Evolutionary conservation across 2,888 invertebrate species (phyloP), one percentile per base, ranked within the genome.

Genomic region (Cerastoderma edule): DNA sequence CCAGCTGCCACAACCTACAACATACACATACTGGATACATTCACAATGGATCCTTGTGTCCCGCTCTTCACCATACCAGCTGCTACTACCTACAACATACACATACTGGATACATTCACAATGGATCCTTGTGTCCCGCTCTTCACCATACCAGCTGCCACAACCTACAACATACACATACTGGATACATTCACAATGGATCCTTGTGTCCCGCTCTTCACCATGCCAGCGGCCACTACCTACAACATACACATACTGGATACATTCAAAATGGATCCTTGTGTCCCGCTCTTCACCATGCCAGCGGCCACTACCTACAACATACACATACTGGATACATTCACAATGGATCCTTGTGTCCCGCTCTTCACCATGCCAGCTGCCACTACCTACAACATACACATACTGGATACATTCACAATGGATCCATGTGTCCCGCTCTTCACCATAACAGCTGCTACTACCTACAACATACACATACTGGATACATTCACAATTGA

Each of bases 181-280:
- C n/a, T n/a, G n/a, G n/a, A n/a, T n/a, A n/a, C n/a, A n/a, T n/a
- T n/a, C n/a, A n/a, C n/a, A n/a, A n/a, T n/a, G n/a, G n/a, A 94
- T 33, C 98, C 97, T 72, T 95, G 95, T 54, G 93, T 93, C 86
- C 96, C 95, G 67, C 95, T 94, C 46, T 94, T 94, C 50, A 96
- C 94, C 94, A 98, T 95, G 89, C 95, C 95, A 80, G 94, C 95
- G 19, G 96, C 95, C 57, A 97, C 95, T 30, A 96, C 94, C 94
- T 98, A 75, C 6, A 70, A 65, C 48, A 4, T 48, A 67, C n/a
- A n/a, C n/a, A n/a, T n/a, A n/a, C n/a, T n/a, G n/a, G n/a, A n/a
- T n/a, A n/a, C n/a, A n/a, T n/a, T n/a, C n/a, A n/a, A n/a, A n/a
- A n/a, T n/a, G n/a, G n/a, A 94, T 33, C 98, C 97, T 72, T 95